These are phyloP conservation scores for Allygus modestus DNA, from an alignment of 2,888 invertebrate genomes.

Conservation along the genomic window DNA sequence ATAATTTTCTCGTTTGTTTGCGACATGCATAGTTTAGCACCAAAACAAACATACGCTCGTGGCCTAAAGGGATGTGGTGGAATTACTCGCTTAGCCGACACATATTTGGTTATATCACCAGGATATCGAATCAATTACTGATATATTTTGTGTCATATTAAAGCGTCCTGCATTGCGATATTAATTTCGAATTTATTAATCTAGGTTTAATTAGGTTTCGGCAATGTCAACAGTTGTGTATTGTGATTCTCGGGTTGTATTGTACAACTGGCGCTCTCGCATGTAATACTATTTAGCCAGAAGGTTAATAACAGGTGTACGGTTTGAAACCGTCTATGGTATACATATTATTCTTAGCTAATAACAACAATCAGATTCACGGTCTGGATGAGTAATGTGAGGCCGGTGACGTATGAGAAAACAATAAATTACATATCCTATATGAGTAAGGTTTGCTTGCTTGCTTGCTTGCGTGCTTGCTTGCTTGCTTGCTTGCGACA, in stretches of 20 bases:
- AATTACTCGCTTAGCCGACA: background rate
- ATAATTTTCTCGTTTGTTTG: conserved; percentile 42
- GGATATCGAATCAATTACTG: conserved; percentile 33
- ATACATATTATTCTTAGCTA: too few relatives aligned
- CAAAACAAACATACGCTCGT: conserved; percentile 13
- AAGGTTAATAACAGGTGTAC: background rate
- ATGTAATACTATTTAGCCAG: background rate
- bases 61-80: conserved; percentile 22
- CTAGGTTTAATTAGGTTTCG: conserved; percentile 16
- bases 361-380: too few relatives aligned
- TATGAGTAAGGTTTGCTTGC: too few relatives aligned
- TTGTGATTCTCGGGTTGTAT: background rate
- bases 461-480: too few relatives aligned
- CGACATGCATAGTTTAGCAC: conserved; percentile 11
- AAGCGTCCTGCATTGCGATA: conserved; percentile 13
- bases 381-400: too few relatives aligned
- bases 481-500: too few relatives aligned
- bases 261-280: background rate
- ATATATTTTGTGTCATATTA: conserved; percentile 28
- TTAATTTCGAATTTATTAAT: conserved; percentile 39
- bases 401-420: too few relatives aligned
- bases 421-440: too few relatives aligned
- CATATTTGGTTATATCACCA: conserved; percentile 29
- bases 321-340: too few relatives aligned
- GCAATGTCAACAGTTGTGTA: conserved; percentile 26